Evolutionary conservation across 1,140 invertebrate species (phyloP).

Genomic region (Tyrophagus putrescentiae): DNA sequence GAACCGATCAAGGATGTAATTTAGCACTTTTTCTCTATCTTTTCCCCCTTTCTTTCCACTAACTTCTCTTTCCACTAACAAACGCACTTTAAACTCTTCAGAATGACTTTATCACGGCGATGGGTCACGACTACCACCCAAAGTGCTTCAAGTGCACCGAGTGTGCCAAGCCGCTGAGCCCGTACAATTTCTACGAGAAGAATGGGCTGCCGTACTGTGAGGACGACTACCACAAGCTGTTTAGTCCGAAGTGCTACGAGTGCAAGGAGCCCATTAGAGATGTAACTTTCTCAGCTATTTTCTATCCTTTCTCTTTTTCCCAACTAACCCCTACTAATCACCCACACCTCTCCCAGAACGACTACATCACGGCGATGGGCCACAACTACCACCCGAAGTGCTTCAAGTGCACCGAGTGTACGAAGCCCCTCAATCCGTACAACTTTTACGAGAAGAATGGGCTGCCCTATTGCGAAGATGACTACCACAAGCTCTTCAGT

Average conservation of each 20-base stretch:
- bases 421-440: slow-evolving; percentile 39
- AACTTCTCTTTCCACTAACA: too few relatives aligned
- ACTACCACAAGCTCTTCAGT: slow-evolving; percentile 96
- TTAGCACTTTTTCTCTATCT: too few relatives aligned
- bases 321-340: background rate
- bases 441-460: slow-evolving; percentile 19
- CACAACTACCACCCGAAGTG: slow-evolving; percentile 96
- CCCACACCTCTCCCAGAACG: slow-evolving; percentile 27
- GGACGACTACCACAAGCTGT: slow-evolving; percentile 40
- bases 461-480: slow-evolving; percentile 72
- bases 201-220: slow-evolving; percentile 40
- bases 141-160: slow-evolving; percentile 40
- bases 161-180: slow-evolving; percentile 38
- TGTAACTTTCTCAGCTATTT: slow-evolving; percentile 8
- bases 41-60: too few relatives aligned
- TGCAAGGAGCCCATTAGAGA: slow-evolving; percentile 1
- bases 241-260: slow-evolving; percentile 38
- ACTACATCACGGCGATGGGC: slow-evolving; percentile 37
- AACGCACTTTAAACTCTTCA: too few relatives aligned
- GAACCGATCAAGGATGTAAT: slow-evolving; percentile 35
- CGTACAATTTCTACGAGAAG: slow-evolving; percentile 41
- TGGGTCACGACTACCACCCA: slow-evolving; percentile 41
- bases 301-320: slow-evolving; percentile 27
- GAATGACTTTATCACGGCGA: slow-evolving; percentile 32
- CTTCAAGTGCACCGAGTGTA: slow-evolving; percentile 87